A percentile compares a stretch with the other conserved stretches of the same genome.
Conservation (phyloP, 35 echinoderm and acorn worm genomes). For the Holothuria glaberrima region DNA sequence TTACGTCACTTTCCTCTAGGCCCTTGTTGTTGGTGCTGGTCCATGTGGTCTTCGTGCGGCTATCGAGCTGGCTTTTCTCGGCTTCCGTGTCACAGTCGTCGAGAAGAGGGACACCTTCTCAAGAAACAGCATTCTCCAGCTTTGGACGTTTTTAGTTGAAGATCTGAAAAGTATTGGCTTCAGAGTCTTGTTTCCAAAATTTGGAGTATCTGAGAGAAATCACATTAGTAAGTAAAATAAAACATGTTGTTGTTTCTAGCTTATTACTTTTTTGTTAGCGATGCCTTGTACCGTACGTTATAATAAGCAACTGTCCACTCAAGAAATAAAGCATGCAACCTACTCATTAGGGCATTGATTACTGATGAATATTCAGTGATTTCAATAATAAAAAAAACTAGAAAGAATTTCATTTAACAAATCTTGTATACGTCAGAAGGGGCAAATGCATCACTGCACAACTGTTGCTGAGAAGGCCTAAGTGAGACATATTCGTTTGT, state of each 20-base stretch:
- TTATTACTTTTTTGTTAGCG: too few relatives aligned
- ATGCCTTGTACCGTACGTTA: too few relatives aligned
- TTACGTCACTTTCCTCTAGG: neutral
- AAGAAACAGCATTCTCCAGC: constrained; percentile 34
- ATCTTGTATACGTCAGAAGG: too few relatives aligned
- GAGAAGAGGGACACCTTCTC: constrained; percentile 21
- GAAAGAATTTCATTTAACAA: too few relatives aligned
- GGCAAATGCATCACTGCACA: too few relatives aligned
- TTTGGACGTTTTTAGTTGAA: constrained; percentile 42
- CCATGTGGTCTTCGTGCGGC: constrained; percentile 25
- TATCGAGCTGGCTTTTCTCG: constrained; percentile 33
- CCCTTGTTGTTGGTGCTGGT: constrained; percentile 5
- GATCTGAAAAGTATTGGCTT: constrained; percentile 38
- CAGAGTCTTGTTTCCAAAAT: constrained; percentile 10
- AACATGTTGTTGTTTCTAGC: neutral
- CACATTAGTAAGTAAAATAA: constrained; percentile 22
- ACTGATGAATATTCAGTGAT: too few relatives aligned
- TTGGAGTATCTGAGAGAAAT: constrained; percentile 2
- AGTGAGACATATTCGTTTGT: too few relatives aligned
- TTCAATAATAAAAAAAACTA: too few relatives aligned
- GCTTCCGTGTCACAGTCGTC: constrained; percentile 2
- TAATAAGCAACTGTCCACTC: too few relatives aligned
- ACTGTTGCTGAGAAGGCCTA: too few relatives aligned
- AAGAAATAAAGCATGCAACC: too few relatives aligned
- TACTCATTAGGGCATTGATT: too few relatives aligned